Evolutionary conservation across 2,888 invertebrate species (phyloP).

Genomic region (Allacma fusca): DNA sequence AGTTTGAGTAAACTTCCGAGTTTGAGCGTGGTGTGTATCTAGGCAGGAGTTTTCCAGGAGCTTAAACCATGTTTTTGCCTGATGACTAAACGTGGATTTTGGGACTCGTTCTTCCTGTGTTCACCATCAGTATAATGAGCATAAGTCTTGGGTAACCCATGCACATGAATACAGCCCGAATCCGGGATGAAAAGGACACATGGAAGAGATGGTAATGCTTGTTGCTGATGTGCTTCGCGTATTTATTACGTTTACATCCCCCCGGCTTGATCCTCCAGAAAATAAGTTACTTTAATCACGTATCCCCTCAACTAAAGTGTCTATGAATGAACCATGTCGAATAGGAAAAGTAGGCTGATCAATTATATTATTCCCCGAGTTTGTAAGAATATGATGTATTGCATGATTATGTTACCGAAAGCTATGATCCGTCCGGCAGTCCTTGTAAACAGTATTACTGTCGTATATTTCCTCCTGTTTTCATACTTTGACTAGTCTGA

Average conservation of each 20-base stretch:
- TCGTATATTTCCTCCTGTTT: not conserved
- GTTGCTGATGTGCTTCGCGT: conserved; percentile 8
- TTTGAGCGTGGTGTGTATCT: not conserved
- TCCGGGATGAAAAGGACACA: conserved; percentile 27
- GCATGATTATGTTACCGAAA: conserved; percentile 3
- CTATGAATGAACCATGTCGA: conserved; percentile 11
- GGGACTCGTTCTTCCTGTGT: not conserved
- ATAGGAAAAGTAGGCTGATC: conserved; percentile 22
- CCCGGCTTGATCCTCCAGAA: conserved; percentile 19
- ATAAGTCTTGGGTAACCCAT: not conserved
- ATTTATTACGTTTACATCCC: conserved; percentile 23
- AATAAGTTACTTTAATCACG: conserved; percentile 27
- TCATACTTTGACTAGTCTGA: not conserved
- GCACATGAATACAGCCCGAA: conserved; percentile 17
- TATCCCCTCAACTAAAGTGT: conserved; percentile 20
- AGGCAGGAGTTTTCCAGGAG: conserved; percentile 2
- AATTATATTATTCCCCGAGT: not conserved
- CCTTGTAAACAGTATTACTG: conserved; percentile 17
- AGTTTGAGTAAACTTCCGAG: conserved; percentile 7
- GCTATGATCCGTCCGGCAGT: conserved; percentile 17
- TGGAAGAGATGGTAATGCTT: conserved; percentile 16
- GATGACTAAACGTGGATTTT: conserved; percentile 20
- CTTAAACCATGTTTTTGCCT: not conserved
- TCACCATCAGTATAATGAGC: conserved; percentile 12
- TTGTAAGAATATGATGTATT: conserved; percentile 20